Evolutionary conservation across 2,113 vertebrate genomes (phyloP).

Genomic region (Uropsilus gracilis): DNA sequence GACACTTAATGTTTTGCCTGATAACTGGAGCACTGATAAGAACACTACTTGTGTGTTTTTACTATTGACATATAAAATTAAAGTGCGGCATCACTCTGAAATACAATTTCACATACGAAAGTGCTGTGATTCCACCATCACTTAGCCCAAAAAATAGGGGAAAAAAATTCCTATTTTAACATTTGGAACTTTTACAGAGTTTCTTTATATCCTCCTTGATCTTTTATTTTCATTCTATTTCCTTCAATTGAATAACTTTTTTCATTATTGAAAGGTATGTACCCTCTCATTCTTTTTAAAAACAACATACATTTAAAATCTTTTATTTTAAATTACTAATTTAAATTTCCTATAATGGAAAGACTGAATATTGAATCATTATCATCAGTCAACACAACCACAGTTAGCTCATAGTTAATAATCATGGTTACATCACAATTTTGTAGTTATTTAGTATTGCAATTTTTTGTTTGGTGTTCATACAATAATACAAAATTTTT

Average conservation of each 20-base stretch:
- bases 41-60: neutral
- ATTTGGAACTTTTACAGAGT: neutral
- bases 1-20: neutral
- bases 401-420: neutral
- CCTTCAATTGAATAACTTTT: neutral
- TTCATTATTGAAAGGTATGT: neutral
- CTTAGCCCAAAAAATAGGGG: neutral
- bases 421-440: neutral
- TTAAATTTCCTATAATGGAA: neutral
- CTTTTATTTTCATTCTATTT: neutral
- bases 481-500: slow-evolving; percentile 4
- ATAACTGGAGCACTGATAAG: neutral
- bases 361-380: neutral
- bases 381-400: neutral
- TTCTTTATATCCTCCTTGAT: neutral
- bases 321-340: neutral
- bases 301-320: neutral
- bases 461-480: neutral
- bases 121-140: neutral
- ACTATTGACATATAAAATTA: neutral
- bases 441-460: neutral
- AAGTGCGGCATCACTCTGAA: neutral
- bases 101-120: neutral
- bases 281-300: neutral
- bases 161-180: neutral